Evolutionary conservation across 2,888 invertebrate genomes (phyloP).

Genomic region (Pocota personata): DNA sequence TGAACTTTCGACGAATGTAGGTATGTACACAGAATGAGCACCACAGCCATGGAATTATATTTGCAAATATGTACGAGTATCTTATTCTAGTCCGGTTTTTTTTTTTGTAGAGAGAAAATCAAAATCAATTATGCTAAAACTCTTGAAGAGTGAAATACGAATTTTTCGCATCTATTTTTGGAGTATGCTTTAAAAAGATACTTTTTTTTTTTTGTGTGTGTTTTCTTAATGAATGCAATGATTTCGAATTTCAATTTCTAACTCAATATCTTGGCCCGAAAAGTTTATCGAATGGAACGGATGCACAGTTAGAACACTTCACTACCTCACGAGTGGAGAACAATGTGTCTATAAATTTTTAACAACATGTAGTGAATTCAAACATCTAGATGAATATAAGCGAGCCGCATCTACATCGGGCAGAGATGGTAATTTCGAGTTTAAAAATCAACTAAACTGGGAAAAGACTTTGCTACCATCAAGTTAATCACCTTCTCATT

Average conservation of each 20-base stretch:
- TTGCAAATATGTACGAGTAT: slow-evolving; percentile 49
- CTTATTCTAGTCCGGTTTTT: slow-evolving; percentile 40
- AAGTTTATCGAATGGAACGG: slow-evolving; percentile 45
- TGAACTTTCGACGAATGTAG: slow-evolving; percentile 55
- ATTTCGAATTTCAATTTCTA: slow-evolving; percentile 39
- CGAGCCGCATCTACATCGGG: background rate
- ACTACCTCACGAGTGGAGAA: background rate
- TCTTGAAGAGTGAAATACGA: slow-evolving; percentile 9
- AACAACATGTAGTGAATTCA: background rate
- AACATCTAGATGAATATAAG: background rate
- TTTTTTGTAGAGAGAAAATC: slow-evolving; percentile 35
- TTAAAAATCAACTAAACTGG: background rate
- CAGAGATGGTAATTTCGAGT: background rate
- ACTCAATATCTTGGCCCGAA: slow-evolving; percentile 6
- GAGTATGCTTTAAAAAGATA: background rate
- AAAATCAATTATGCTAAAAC: slow-evolving; percentile 35
- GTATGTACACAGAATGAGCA: background rate
- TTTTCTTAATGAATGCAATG: background rate
- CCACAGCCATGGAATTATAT: background rate
- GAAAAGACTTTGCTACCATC: slow-evolving; percentile 3
- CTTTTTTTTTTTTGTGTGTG: background rate
- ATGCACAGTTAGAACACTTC: slow-evolving; percentile 29
- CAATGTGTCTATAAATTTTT: slow-evolving; percentile 11
- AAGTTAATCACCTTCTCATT: background rate
- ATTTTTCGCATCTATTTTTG: slow-evolving; percentile 2